phyloP scores from a whole-genome alignment of 2,888 invertebrate species.

The Exocentrus adspersus region DNA sequence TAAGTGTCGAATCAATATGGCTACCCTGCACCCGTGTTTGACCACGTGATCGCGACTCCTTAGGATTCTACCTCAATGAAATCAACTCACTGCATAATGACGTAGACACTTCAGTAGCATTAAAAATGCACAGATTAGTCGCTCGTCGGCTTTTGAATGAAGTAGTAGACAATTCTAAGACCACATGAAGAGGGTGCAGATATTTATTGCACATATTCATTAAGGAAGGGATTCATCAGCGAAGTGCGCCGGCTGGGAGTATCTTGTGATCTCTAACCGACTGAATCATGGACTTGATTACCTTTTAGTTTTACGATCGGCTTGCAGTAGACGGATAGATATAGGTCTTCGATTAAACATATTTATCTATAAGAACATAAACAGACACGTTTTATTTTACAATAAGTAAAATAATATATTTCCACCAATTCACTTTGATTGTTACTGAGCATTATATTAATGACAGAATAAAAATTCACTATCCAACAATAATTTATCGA shows the following conservation, averaged over 20 bases:
- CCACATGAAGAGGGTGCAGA: conserved; percentile 42
- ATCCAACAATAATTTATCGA: no score
- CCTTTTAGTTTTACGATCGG: conserved; percentile 46
- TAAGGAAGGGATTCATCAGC: conserved; percentile 59
- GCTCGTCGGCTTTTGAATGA: conserved; percentile 59
- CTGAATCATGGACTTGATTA: conserved; percentile 54
- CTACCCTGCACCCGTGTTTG: no score
- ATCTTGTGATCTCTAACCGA: conserved; percentile 45
- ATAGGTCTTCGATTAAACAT: no score
- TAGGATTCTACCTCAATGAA: no score
- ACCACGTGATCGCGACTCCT: no score
- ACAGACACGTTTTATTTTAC: no score
- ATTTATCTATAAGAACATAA: conserved; percentile 14
- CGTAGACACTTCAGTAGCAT: conserved; percentile 60
- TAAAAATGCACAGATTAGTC: conserved; percentile 61
- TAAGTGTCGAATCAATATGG: no score
- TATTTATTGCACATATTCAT: conserved; percentile 61
- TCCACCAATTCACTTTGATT: no score
- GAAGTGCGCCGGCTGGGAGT: conserved; percentile 47
- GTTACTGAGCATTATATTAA: no score
- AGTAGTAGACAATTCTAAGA: conserved; percentile 46
- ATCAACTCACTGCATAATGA: conserved; percentile 51
- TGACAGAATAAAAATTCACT: no score
- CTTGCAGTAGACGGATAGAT: conserved; percentile 35
- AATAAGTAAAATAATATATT: no score